These are phyloP conservation scores for Volucella bombylans DNA, from an alignment of 2,888 invertebrate species.

Conservation along the genomic window DNA sequence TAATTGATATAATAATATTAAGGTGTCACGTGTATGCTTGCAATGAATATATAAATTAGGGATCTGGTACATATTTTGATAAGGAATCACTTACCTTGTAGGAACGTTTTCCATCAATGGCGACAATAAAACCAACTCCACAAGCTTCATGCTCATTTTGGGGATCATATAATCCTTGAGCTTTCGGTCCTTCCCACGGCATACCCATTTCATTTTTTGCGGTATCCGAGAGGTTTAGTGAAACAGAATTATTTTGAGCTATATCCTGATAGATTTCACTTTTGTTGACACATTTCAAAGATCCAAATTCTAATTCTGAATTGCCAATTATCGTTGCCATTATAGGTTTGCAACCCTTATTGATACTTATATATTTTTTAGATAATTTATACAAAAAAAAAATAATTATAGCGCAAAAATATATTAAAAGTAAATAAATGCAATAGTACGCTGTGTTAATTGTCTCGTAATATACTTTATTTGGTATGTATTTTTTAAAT, in stretches of 20 bases:
- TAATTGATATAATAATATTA: background rate
- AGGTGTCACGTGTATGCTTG: background rate
- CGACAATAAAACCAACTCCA: conserved; percentile 99
- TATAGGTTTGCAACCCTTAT: conserved; percentile 78
- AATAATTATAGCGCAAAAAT: conserved; percentile 37
- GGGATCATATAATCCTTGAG: conserved; percentile 98
- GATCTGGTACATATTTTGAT: background rate
- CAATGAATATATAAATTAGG: background rate
- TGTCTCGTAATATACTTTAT: conserved; percentile 19
- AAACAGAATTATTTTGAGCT: conserved; percentile 60
- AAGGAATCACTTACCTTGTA: conserved; percentile 88
- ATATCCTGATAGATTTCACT: conserved; percentile 74
- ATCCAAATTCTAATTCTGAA: conserved; percentile 81
- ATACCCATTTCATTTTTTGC: conserved; percentile 79
- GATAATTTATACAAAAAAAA: conserved; percentile 3
- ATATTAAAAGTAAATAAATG: conserved; percentile 64
- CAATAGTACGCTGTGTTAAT: conserved; percentile 38
- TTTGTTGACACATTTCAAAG: conserved; percentile 77
- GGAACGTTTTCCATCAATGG: conserved; percentile 96
- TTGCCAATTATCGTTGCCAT: conserved; percentile 82
- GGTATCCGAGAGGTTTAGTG: conserved; percentile 51
- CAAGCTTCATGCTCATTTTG: conserved; percentile 98
- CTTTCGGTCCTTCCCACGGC: conserved; percentile 92
- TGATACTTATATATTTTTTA: conserved; percentile 5
- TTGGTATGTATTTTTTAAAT: conserved; percentile 1